A percentile compares a stretch with the other conserved stretches of the same genome.
These are phyloP conservation scores for Aegithalos caudatus DNA, from an alignment of 2,113 vertebrate genomes.

Conservation along the genomic window DNA sequence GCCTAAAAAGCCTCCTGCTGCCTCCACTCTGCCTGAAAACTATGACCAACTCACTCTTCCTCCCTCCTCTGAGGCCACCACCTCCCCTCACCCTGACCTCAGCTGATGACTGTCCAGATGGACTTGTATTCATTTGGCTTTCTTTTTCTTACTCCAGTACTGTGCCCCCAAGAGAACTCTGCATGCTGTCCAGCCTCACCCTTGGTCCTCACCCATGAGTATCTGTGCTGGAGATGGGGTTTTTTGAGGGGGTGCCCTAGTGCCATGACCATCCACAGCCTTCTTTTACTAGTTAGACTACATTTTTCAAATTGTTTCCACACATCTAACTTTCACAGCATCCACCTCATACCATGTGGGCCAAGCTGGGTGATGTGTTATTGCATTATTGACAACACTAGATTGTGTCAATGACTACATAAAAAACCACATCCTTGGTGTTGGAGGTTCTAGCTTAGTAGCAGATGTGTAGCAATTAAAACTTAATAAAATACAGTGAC, in stretches of 20 bases:
- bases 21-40: neutral
- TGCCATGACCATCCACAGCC: neutral
- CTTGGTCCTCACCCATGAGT: neutral
- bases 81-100: neutral
- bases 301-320: neutral
- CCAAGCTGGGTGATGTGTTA: neutral
- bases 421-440: neutral
- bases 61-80: neutral
- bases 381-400: neutral
- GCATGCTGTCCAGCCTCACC: neutral
- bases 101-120: accelerated
- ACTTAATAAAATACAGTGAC: slow-evolving; percentile 33
- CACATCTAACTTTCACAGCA: neutral
- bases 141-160: neutral
- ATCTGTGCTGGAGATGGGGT: neutral
- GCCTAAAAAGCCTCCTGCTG: neutral
- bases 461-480: slow-evolving; percentile 12
- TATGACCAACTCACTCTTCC: neutral
- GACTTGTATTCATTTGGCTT: neutral
- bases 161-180: neutral
- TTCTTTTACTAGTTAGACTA: neutral
- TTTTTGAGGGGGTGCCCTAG: neutral
- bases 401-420: neutral
- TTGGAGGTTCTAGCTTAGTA: neutral
- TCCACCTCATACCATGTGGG: neutral